Evolutionary conservation across 2,113 vertebrate genomes (phyloP).

Genomic region (Ochotona princeps): DNA sequence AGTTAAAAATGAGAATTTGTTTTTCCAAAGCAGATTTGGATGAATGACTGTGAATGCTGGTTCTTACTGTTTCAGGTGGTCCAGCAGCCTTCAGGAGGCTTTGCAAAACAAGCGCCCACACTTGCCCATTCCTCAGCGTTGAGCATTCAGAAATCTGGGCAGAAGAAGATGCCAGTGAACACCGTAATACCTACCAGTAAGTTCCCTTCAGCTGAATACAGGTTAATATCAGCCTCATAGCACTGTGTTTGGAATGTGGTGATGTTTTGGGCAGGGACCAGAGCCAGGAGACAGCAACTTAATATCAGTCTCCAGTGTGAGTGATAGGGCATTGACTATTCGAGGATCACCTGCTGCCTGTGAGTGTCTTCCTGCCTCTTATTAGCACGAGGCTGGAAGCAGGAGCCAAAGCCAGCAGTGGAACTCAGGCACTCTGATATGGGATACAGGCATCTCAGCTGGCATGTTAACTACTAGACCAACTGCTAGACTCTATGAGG

Average conservation of each 20-base stretch:
- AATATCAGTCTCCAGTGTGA: no score
- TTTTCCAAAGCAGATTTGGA: slow-evolving; percentile 36
- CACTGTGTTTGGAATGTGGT: background rate
- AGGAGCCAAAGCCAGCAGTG: no score
- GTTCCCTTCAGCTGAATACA: slow-evolving; percentile 79
- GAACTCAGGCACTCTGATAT: no score
- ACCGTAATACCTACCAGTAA: slow-evolving; percentile 77
- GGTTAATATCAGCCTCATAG: background rate
- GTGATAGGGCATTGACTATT: no score
- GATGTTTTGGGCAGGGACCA: no score
- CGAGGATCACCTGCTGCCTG: no score
- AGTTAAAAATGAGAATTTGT: slow-evolving; percentile 50
- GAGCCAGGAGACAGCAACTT: no score
- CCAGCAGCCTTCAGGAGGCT: slow-evolving; percentile 84
- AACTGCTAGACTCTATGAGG: no score
- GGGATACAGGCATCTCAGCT: no score
- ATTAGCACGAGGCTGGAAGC: no score
- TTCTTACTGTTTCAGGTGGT: slow-evolving; percentile 86
- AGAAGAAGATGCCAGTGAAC: slow-evolving; percentile 74
- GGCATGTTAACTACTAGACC: no score
- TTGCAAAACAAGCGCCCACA: slow-evolving; percentile 81
- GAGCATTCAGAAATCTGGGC: slow-evolving; percentile 81
- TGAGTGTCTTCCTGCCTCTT: no score
- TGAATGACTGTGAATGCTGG: slow-evolving; percentile 34
- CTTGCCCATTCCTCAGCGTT: slow-evolving; percentile 71